Evolutionary conservation across 2,113 vertebrate species (phyloP), one percentile per base, ranked within the genome.

Genomic region (Pontoporia blainvillei): DNA sequence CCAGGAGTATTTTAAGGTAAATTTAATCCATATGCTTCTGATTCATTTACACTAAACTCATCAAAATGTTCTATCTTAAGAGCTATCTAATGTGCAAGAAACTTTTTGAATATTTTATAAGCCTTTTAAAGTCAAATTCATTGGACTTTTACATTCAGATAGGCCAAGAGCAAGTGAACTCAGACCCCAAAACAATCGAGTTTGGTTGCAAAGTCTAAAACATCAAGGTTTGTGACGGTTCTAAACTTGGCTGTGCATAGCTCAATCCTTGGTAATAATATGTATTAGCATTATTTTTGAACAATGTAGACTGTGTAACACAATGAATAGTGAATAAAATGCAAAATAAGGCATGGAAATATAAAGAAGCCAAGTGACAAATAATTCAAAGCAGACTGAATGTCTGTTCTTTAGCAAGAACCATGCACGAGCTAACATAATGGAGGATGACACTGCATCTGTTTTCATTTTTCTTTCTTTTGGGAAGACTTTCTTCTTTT

Each of bases 1-100:
- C 97, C 98, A 98, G 96, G 98, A 98, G 98, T 98, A 98, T 98
- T 98, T 98, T 98, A 98, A 98, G 98, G 97, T 98, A 98, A 98
- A 98, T 98, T 97, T 98, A 98, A 98, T 98, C 97, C 98, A 98
- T 97, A 98, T 98, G 98, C 90, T 98, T 97, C 96, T 97, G 98
- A 98, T 98, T 97, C 98, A 98, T 98, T 97, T 98, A 97, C 95
- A 97, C 97, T 97, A 97, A 98, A 98, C 95, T 98, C 98, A 98
- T 97, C 98, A 97, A 96, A 98, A 97, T 97, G 90, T 94, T 98
- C 97, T 95, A 97, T 97, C 95, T 96, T 97, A 92, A 96, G 94
- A 96, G 85, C 81, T 96, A 97, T 98, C 98, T 98, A 96, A 98
- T 96, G 97, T 98, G 90, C 72, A 95, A 97, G 90, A 97, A 94